Base-by-base conservation (phyloP, 2,113 vertebrate species). In the Gymnocephalus cernua region DNA sequence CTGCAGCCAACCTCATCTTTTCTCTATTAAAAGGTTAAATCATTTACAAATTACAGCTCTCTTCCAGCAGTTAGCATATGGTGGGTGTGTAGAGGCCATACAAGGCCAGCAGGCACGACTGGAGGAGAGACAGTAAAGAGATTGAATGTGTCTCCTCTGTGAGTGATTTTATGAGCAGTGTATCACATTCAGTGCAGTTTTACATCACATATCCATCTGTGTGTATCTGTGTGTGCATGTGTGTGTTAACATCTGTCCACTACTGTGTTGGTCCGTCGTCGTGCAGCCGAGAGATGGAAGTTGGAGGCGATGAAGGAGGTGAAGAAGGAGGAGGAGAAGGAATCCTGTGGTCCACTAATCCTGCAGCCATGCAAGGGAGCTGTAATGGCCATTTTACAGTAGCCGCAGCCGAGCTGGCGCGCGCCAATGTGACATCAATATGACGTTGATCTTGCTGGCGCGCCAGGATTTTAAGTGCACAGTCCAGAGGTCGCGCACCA, bases 11-110 rank as follows among this genome's bases (percentile, higher is more conserved):
- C 81, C 86, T 82, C 86, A 77, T 90, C 79, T 89, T 90, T 90
- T 86, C 66, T 83, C 85, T 74, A 87, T 91, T 93, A 89, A 90
- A 92, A 92, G 92, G 89, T 92, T 91, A 92, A 93, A 85, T 91
- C 75, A 80, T 90, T 92, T 86, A 88, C 89, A 93, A 93, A 92
- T 93, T 88, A 86, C 74, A 84, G 86, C 85, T 82, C 76, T 89
- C 80, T 83, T 80, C 80, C 86, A 78, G 50, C 82, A 79, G 80
- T 92, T 90, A 86, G 88, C 84, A 82, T 92, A 88, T 91, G 84
- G 88, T 84, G 88, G 82, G 84, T 85, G 79, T 85, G 72, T 14
- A 75, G 58, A 89, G 82, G 83, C 74, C 79, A 83, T 56, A 11
- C 41, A 53, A 83, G 86, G 85, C 87, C 84, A 79, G 66, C 77